Evolutionary conservation across 2,113 vertebrate genomes (phyloP).

Genomic region (Syrrhaptes paradoxus): DNA sequence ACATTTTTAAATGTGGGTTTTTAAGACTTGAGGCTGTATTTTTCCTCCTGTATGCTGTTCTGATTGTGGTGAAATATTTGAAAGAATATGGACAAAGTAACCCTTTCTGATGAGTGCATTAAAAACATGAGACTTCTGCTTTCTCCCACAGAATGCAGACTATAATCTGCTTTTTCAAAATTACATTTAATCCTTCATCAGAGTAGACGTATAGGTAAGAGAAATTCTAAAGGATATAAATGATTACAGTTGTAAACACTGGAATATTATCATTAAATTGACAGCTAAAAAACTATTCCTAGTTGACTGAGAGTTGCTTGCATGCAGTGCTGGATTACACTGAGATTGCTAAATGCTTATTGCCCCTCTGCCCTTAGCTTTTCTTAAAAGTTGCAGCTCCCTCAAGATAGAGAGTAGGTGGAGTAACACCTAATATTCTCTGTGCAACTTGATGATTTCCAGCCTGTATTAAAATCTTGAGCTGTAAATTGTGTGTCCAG

Average conservation of each 20-base stretch:
- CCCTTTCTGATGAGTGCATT: constrained; percentile 4
- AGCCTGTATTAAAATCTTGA: not conserved
- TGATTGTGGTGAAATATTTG: not conserved
- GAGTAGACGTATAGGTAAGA: not conserved
- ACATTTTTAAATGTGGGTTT: not conserved
- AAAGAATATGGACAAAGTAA: constrained; percentile 19
- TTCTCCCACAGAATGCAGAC: not conserved
- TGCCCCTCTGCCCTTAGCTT: not conserved
- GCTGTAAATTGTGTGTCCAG: not conserved
- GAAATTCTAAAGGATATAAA: not conserved
- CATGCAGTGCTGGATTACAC: not conserved
- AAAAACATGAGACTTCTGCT: not conserved
- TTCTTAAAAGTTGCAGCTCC: not conserved
- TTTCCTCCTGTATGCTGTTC: not conserved
- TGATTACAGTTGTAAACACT: not conserved
- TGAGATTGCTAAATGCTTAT: not conserved
- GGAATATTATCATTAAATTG: not conserved
- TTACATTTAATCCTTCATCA: not conserved
- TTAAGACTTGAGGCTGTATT: not conserved
- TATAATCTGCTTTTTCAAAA: constrained; percentile 23
- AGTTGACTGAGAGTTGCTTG: not conserved
- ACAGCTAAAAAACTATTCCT: not conserved
- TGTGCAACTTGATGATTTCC: not conserved
- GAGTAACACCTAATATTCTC: not conserved
- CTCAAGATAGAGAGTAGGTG: not conserved